Evolutionary conservation across 1,140 invertebrate species (phyloP), one percentile per base, ranked within the genome.

Genomic region (Calephelis nemesis): DNA sequence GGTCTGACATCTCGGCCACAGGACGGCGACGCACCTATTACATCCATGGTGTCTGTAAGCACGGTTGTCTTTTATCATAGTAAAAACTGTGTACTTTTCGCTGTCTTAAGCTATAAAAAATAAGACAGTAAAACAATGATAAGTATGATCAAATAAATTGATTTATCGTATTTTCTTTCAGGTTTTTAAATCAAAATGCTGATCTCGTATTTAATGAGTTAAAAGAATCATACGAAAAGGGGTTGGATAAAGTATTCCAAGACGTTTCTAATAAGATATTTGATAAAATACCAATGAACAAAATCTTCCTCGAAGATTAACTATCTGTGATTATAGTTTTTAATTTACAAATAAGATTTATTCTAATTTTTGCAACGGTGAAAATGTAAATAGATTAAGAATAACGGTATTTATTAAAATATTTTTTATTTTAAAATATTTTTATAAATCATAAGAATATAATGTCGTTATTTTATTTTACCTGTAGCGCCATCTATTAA

Each of bases 141-240:
- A 45, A 7, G 8, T 45, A 45, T 4, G 6, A 45, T 45, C 30
- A 45, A 6, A 7, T 45, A 45, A 45, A 7, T 45, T 1, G 6
- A 45, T 45, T 45, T 58, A 12, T 30, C 30, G 30, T 30, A 30
- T 58, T 58, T 30, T 7, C 30, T 58, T 85, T 84, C 78, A 88
- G 87, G 11, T 95, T 96, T 78, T 82, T 96, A 1, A 95, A 95
- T 72, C 93, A 95, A 12, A 95, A 96, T 75, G 93, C 94, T 63
- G 93, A 94, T 15, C 82, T 94, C 1, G 92, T 95, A 0, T 95
- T 95, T 74, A 94, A 94, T 65, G 95, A 95, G 78, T 77, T 95
- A 42, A 93, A 94, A 73, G 85, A 88, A 7, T 91, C 94, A 0
- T 95, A 95, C 70, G 93, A 95, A 74, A 92, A 94, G 66, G 93